Percentiles rank a stretch among this genome's conserved stretches.
Evolutionary conservation across 2,797 vertebrate species (phyloP).

Genomic region (Myotis myotis): DNA sequence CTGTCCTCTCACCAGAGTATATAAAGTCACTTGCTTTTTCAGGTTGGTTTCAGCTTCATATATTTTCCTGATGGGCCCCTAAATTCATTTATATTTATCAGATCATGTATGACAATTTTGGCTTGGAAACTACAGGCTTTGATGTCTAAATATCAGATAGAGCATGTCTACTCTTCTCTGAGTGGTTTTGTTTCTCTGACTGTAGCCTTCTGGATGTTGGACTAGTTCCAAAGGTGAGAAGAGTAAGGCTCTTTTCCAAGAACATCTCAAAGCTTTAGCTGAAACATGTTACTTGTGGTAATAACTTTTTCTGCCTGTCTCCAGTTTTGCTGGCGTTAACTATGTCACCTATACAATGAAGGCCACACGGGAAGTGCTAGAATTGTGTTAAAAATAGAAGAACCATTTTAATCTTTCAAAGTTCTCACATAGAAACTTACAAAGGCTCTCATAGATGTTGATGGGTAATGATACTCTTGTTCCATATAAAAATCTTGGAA

Average conservation of each 20-base stretch:
- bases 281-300: constrained; percentile 18
- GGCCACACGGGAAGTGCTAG: neutral
- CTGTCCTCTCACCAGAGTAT: neutral
- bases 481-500: constrained; percentile 68
- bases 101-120: neutral
- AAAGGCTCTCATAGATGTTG: neutral
- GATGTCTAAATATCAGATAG: constrained; percentile 22
- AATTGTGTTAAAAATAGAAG: constrained; percentile 24
- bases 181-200: neutral
- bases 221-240: constrained; percentile 50
- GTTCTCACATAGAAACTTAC: neutral
- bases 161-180: neutral
- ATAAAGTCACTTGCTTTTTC: neutral
- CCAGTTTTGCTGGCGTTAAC: neutral
- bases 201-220: constrained; percentile 1
- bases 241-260: constrained; percentile 38
- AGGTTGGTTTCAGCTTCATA: neutral
- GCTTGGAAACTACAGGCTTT: constrained; percentile 16
- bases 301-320: constrained; percentile 16
- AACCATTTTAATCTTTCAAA: constrained; percentile 30
- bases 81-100: constrained; percentile 32
- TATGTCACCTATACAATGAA: neutral
- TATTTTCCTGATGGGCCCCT: neutral
- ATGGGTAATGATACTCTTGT: constrained; percentile 50
- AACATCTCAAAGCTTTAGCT: constrained; percentile 22